Conservation (phyloP, 1,140 invertebrate species). For the Delia radicum region DNA sequence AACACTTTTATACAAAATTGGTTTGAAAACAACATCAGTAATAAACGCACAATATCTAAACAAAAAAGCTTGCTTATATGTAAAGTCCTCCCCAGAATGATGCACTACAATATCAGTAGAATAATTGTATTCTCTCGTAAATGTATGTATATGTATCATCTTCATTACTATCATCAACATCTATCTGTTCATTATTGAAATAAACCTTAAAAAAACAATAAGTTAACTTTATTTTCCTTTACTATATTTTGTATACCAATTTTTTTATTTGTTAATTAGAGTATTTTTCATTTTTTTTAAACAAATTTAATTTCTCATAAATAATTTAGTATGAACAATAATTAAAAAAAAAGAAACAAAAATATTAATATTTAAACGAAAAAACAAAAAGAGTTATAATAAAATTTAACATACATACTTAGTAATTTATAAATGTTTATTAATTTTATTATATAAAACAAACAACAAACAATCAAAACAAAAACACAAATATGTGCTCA, state of each 20-base stretch:
- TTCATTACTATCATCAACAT: not conserved
- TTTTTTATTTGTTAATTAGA: slow-evolving; percentile 3
- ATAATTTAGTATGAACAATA: slow-evolving; percentile 17
- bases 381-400: not conserved
- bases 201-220: not conserved
- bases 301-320: not conserved
- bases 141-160: not conserved
- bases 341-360: not conserved
- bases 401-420: slow-evolving; percentile 10
- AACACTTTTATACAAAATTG: not conserved
- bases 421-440: slow-evolving; percentile 22
- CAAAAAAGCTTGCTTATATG: not conserved
- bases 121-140: too few relatives aligned
- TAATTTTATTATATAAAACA: slow-evolving; percentile 10
- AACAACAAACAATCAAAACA: not conserved
- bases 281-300: not conserved
- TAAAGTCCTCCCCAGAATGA: not conserved
- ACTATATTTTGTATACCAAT: not conserved
- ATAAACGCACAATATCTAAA: not conserved
- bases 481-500: slow-evolving; percentile 3
- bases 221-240: not conserved
- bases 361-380: not conserved
- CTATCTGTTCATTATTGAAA: not conserved
- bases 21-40: not conserved
- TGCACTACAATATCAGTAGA: too few relatives aligned